Evolutionary conservation across 1,140 invertebrate genomes (phyloP).

Genomic region (Apis mellifera): DNA sequence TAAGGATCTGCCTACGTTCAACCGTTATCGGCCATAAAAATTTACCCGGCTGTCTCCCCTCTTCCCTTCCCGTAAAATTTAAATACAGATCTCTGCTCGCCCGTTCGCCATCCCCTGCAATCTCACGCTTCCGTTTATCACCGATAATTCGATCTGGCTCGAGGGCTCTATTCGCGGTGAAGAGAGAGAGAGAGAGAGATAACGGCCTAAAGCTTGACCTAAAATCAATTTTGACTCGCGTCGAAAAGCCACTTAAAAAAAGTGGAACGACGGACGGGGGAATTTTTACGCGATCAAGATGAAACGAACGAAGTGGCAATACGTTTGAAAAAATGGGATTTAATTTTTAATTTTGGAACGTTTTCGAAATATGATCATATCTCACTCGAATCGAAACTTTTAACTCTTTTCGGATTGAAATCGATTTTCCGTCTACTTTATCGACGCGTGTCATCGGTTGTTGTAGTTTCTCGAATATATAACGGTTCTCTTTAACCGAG

Average conservation of each 20-base stretch:
- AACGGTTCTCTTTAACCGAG: no score
- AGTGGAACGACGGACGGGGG: background rate
- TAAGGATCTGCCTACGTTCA: constrained; percentile 25
- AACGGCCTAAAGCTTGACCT: background rate
- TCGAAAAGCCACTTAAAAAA: no score
- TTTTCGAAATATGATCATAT: no score
- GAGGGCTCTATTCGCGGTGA: background rate
- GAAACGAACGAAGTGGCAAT: background rate
- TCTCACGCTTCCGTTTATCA: constrained; percentile 20
- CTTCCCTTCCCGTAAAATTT: constrained; percentile 10
- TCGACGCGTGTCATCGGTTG: no score
- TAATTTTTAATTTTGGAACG: background rate
- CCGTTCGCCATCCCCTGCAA: background rate
- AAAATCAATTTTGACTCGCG: background rate
- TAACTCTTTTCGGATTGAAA: no score
- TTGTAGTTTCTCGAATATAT: no score
- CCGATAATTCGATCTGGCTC: constrained; percentile 6
- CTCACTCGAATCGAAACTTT: no score
- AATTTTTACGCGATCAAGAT: background rate
- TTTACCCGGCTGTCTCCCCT: background rate
- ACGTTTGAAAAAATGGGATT: background rate
- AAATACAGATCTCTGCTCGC: constrained; percentile 15
- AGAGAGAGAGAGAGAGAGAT: background rate
- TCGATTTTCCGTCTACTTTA: no score
- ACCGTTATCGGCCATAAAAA: constrained; percentile 41